phyloP scores from a whole-genome alignment of 2,888 invertebrate genomes.

The Phymatocera aterrima region DNA sequence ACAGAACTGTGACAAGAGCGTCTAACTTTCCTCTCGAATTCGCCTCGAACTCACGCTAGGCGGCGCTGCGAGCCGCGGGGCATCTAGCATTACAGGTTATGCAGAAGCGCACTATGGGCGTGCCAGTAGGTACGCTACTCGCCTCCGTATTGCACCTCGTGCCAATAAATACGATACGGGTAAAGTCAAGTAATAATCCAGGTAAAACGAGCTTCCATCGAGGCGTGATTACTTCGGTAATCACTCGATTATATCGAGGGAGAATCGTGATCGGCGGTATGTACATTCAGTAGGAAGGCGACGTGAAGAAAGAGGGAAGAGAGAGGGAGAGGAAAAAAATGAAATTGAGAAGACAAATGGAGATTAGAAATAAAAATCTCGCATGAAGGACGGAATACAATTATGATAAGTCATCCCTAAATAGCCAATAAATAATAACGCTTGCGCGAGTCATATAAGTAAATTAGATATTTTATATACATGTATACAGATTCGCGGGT shows the following conservation, averaged over 20 bases:
- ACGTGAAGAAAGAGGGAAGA: background rate
- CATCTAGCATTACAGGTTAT: too few relatives aligned
- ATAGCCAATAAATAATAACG: slow-evolving; percentile 21
- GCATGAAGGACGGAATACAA: slow-evolving; percentile 52
- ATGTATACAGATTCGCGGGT: background rate
- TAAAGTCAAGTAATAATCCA: background rate
- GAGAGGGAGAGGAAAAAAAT: background rate
- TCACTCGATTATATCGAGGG: slow-evolving; percentile 53
- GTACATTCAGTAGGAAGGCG: slow-evolving; percentile 37
- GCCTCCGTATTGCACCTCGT: background rate
- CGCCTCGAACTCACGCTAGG: too few relatives aligned
- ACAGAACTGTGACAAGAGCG: too few relatives aligned
- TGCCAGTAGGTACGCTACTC: too few relatives aligned
- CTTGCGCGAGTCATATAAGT: background rate
- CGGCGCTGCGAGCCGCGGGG: too few relatives aligned
- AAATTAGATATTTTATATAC: background rate
- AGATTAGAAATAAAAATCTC: slow-evolving; percentile 51
- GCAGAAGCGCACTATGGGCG: too few relatives aligned
- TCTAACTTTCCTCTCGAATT: too few relatives aligned
- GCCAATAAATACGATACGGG: background rate
- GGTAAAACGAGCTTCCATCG: background rate
- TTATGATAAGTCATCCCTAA: slow-evolving; percentile 53
- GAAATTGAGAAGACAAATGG: background rate
- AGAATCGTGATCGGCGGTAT: background rate
- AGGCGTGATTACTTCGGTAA: slow-evolving; percentile 46